Percentiles rank a stretch among this genome's conserved stretches.
phyloP scores from a whole-genome alignment of 30 jellyfish, hydroid and myxozoan species.

The Hydra vulgaris region DNA sequence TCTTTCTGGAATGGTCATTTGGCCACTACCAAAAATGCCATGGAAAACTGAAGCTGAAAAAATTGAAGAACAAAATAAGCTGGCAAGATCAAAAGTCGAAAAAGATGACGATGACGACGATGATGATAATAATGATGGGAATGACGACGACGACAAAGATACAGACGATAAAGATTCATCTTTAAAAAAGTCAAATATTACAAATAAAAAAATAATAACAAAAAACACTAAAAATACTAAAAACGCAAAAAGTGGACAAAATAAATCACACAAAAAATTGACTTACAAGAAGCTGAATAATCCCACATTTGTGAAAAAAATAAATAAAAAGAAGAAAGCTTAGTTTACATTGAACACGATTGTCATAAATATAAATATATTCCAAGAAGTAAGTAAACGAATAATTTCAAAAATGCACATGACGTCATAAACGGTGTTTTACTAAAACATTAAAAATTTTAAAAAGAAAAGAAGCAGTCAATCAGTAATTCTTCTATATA shows the following conservation, averaged over 20 bases:
- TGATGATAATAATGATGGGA: slow-evolving; percentile 7
- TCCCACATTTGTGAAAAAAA: not conserved
- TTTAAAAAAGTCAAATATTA: slow-evolving; percentile 12
- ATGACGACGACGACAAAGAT: slow-evolving; percentile 73
- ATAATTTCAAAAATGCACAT: no score
- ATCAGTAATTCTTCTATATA: no score
- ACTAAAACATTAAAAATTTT: no score
- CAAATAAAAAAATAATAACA: slow-evolving; percentile 12
- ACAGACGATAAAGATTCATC: slow-evolving; percentile 47
- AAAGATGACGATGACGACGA: slow-evolving; percentile 16
- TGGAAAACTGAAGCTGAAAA: not conserved
- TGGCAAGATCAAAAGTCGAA: slow-evolving; percentile 10
- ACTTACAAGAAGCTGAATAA: not conserved
- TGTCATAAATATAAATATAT: no score
- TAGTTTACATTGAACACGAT: not conserved
- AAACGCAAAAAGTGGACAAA: no score
- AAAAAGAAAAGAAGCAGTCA: no score
- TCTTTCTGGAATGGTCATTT: slow-evolving; percentile 76
- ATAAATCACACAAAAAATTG: no score
- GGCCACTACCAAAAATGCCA: slow-evolving; percentile 82
- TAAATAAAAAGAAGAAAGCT: not conserved
- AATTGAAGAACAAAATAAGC: not conserved
- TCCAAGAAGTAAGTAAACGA: no score
- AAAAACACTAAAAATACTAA: not conserved
- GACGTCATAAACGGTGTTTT: no score